Conservation (phyloP, 2,888 invertebrate species). For the Metellina segmentata region DNA sequence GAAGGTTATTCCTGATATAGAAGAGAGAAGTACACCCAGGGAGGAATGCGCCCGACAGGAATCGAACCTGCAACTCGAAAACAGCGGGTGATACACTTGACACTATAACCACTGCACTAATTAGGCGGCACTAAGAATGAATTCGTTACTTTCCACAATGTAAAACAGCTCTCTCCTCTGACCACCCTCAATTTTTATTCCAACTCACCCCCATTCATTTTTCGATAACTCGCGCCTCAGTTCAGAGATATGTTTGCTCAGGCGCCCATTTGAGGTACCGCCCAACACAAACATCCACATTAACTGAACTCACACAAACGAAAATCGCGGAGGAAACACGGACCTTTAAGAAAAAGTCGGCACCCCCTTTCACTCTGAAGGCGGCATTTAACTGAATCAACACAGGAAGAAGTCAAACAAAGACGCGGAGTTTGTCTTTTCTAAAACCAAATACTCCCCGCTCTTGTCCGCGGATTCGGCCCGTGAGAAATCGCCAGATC, state of each 20-base stretch:
- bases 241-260: neutral
- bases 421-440: constrained; percentile 23
- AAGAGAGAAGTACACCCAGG: too few species aligned
- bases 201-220: neutral
- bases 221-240: neutral
- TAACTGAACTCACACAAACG: neutral
- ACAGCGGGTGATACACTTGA: too few species aligned
- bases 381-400: constrained; percentile 5
- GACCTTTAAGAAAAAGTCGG: neutral
- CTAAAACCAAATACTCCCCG: constrained; percentile 21
- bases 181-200: neutral
- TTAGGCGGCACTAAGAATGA: too few species aligned
- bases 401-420: constrained; percentile 6
- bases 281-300: neutral
- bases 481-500: neutral
- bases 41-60: too few species aligned
- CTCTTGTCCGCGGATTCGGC: neutral
- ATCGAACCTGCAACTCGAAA: too few species aligned
- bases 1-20: too few species aligned
- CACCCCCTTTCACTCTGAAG: neutral
- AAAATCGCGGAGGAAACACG: neutral
- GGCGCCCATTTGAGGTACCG: neutral
- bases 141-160: too few species aligned
- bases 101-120: too few species aligned
- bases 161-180: too few species aligned